A percentile compares a stretch with the other conserved stretches of the same genome.
phyloP scores from a whole-genome alignment of 2,888 invertebrate species.

The Pegoplata infirma region DNA sequence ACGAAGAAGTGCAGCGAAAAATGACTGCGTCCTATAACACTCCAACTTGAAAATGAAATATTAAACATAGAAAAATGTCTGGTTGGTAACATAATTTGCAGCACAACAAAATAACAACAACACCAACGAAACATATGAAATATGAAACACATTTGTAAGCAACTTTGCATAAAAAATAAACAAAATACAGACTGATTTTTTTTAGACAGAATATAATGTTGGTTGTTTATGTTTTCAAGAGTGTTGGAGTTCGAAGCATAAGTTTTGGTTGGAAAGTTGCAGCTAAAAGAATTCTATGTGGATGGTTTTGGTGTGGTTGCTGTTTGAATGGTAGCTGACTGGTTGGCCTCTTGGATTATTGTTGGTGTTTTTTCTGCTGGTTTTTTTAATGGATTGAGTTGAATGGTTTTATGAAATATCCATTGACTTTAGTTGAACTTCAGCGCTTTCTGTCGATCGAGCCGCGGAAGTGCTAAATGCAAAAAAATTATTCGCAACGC shows the following conservation, averaged over 20 bases:
- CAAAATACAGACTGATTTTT: no score
- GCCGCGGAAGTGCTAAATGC: slow-evolving; percentile 63
- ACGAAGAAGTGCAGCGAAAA: slow-evolving; percentile 36
- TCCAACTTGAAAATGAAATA: slow-evolving; percentile 7
- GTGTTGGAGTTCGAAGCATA: not conserved
- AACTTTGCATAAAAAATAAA: not conserved
- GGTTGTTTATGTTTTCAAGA: not conserved
- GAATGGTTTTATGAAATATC: slow-evolving; percentile 65
- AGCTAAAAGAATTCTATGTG: slow-evolving; percentile 1
- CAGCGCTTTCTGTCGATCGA: slow-evolving; percentile 74
- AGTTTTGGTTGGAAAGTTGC: not conserved
- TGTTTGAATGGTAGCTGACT: slow-evolving; percentile 34
- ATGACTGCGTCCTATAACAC: not conserved
- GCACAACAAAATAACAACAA: not conserved
- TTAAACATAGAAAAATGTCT: slow-evolving; percentile 19
- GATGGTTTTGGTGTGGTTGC: slow-evolving; percentile 31
- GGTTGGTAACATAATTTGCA: slow-evolving; percentile 42
- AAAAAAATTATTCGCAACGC: slow-evolving; percentile 43
- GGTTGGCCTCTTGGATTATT: slow-evolving; percentile 12
- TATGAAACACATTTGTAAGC: not conserved
- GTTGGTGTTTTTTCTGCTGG: slow-evolving; percentile 45
- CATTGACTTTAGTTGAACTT: slow-evolving; percentile 72
- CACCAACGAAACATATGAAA: slow-evolving; percentile 1
- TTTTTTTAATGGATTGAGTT: slow-evolving; percentile 64
- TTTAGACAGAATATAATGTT: slow-evolving; percentile 7